Evolutionary conservation across 2,888 invertebrate genomes (phyloP).

Genomic region (Tanytarsus gracilentus): DNA sequence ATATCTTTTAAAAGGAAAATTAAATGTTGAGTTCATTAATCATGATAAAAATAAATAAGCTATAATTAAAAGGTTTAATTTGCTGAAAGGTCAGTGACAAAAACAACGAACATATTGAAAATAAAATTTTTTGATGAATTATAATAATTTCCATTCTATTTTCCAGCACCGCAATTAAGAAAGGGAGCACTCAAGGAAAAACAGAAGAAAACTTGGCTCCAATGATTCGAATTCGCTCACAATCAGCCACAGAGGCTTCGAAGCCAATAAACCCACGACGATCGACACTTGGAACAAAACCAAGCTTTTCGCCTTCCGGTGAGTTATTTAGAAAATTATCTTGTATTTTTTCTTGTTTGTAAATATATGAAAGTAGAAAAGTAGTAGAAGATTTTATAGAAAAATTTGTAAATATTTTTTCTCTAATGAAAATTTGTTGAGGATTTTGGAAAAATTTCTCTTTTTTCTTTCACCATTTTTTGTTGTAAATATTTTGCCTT

Average conservation of each 20-base stretch:
- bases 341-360: neutral
- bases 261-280: slow-evolving; percentile 54
- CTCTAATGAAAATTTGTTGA: too few relatives aligned
- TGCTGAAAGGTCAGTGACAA: neutral
- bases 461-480: too few relatives aligned
- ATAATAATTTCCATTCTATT: slow-evolving; percentile 36
- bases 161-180: slow-evolving; percentile 43
- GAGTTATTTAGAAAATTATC: too few relatives aligned
- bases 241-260: slow-evolving; percentile 62
- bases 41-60: too few relatives aligned
- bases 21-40: too few relatives aligned
- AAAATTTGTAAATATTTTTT: slow-evolving; percentile 6
- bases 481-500: too few relatives aligned
- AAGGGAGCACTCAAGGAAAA: neutral
- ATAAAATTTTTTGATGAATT: neutral
- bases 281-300: slow-evolving; percentile 49
- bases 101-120: neutral
- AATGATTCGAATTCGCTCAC: slow-evolving; percentile 55
- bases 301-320: slow-evolving; percentile 43
- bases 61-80: too few relatives aligned
- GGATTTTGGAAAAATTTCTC: too few relatives aligned
- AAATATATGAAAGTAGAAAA: neutral
- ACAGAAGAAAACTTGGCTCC: slow-evolving; percentile 53
- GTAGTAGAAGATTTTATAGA: neutral
- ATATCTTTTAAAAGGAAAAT: too few relatives aligned